These are phyloP conservation scores for Mobula birostris DNA, from an alignment of 2,113 vertebrate species.

Conservation along the genomic window DNA sequence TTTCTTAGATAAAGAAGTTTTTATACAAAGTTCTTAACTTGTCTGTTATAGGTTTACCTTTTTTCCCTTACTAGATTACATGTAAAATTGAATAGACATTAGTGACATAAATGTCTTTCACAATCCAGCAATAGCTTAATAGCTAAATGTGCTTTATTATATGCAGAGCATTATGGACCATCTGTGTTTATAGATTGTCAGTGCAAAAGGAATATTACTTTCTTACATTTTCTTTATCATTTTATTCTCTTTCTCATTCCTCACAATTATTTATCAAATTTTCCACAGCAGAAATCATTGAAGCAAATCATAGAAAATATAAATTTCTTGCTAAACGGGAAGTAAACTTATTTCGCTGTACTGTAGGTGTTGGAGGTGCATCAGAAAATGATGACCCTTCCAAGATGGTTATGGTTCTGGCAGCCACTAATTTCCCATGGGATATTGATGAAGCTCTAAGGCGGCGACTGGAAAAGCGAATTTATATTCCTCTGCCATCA, in stretches of 20 bases:
- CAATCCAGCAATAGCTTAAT: neutral
- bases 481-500: conserved; percentile 96
- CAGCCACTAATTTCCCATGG: conserved; percentile 97
- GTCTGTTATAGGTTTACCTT: too few relatives aligned
- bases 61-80: too few relatives aligned
- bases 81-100: neutral
- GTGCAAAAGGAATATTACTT: neutral
- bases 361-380: conserved; percentile 84
- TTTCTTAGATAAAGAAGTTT: too few relatives aligned
- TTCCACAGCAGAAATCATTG: neutral
- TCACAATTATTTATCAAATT: neutral
- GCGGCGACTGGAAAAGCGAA: conserved; percentile 88
- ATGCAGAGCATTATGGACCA: neutral
- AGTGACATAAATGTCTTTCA: neutral
- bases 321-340: neutral
- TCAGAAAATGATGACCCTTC: conserved; percentile 90
- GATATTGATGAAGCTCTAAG: conserved; percentile 96
- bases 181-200: neutral
- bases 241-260: neutral
- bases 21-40: too few relatives aligned
- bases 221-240: neutral
- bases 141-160: neutral
- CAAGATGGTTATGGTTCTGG: conserved; percentile 98
- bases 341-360: conserved; percentile 32
- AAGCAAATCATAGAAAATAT: neutral